These are phyloP conservation scores for Liopterus haemorrhoidalis DNA, from an alignment of 2,888 invertebrate genomes.

Conservation along the genomic window DNA sequence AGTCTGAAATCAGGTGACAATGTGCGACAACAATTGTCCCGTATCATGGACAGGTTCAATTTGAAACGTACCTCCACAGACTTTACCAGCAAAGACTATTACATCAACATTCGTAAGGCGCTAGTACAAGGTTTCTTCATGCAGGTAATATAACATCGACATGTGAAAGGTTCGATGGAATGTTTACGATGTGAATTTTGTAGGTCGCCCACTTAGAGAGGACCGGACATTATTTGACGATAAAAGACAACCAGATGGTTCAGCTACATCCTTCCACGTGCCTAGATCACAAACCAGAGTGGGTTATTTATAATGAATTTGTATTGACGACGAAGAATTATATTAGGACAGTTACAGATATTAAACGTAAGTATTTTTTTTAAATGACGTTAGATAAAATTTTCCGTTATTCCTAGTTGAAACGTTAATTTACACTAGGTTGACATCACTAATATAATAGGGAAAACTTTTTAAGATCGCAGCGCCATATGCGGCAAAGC, in stretches of 20 bases:
- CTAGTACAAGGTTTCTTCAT: constrained; percentile 98
- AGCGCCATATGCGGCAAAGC: no score
- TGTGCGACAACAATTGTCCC: constrained; percentile 90
- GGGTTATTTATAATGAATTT: constrained; percentile 99
- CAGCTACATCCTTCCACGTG: constrained; percentile 98
- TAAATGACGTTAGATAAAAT: no score
- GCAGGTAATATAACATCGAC: constrained; percentile 64
- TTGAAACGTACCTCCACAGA: constrained; percentile 93
- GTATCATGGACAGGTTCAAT: constrained; percentile 98
- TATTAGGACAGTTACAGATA: constrained; percentile 96
- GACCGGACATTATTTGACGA: constrained; percentile 96
- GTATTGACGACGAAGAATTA: constrained; percentile 99
- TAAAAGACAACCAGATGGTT: constrained; percentile 98
- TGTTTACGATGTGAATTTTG: constrained; percentile 5
- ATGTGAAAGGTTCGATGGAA: not conserved
- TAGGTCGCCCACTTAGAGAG: constrained; percentile 95
- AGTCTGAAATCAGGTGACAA: constrained; percentile 98
- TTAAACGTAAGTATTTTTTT: constrained; percentile 75
- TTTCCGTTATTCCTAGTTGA: no score
- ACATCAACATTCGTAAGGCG: constrained; percentile 97
- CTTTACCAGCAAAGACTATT: constrained; percentile 97
- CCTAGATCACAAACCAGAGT: constrained; percentile 98
- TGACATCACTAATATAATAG: no score
- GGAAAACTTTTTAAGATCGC: no score
- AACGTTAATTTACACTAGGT: no score